Conservation (phyloP, 2,888 invertebrate genomes). For the Galerucella nymphaeae region DNA sequence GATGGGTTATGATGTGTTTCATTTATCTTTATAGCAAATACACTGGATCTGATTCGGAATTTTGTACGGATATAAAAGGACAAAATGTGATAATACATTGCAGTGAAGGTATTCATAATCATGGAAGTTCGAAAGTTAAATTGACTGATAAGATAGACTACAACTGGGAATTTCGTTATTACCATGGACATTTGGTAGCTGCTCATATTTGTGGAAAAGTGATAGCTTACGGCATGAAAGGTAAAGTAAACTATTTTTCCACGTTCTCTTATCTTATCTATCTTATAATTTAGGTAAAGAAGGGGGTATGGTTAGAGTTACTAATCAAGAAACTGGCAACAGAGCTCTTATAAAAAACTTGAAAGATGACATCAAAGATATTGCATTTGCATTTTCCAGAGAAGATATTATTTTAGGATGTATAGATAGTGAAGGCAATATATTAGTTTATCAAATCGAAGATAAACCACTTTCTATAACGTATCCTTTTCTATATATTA, state of each 20-base stretch:
- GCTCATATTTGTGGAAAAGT: slow-evolving; percentile 87
- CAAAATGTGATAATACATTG: slow-evolving; percentile 77
- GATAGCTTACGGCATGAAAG: slow-evolving; percentile 91
- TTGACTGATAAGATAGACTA: slow-evolving; percentile 87
- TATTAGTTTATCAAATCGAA: slow-evolving; percentile 84
- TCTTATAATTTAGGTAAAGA: slow-evolving; percentile 56
- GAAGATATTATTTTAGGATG: slow-evolving; percentile 84
- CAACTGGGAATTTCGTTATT: slow-evolving; percentile 91
- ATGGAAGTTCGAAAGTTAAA: slow-evolving; percentile 90
- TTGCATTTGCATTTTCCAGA: slow-evolving; percentile 88
- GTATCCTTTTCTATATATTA: slow-evolving; percentile 65
- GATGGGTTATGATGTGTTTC: not conserved
- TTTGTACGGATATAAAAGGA: slow-evolving; percentile 58
- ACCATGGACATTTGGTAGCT: slow-evolving; percentile 88
- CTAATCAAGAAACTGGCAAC: slow-evolving; percentile 79
- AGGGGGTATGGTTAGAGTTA: slow-evolving; percentile 85
- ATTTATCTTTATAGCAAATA: slow-evolving; percentile 56
- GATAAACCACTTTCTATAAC: slow-evolving; percentile 69
- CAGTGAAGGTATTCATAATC: slow-evolving; percentile 78
- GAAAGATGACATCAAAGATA: slow-evolving; percentile 88
- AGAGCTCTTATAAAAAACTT: slow-evolving; percentile 88
- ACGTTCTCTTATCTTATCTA: too few relatives aligned
- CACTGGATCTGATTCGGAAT: slow-evolving; percentile 60
- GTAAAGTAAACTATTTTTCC: slow-evolving; percentile 64
- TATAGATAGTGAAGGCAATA: slow-evolving; percentile 86